phyloP scores from a whole-genome alignment of 2,888 invertebrate species.

The Hirtodrosophila cameraria region DNA sequence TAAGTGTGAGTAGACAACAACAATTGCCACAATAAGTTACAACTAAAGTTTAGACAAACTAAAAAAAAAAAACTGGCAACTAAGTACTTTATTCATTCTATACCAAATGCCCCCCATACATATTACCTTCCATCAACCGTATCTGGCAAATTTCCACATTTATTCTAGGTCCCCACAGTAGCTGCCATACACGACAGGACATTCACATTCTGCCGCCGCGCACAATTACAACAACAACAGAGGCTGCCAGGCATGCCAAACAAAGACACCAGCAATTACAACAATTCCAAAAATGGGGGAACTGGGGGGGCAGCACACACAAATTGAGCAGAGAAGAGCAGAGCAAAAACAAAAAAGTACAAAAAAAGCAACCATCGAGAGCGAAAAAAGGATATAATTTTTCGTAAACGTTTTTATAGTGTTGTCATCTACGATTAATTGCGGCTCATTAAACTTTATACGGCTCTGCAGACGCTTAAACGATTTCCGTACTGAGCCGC shows the following conservation, averaged over 20 bases:
- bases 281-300: conserved; percentile 17
- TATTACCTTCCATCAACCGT: no score
- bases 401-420: conserved; percentile 80
- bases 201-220: conserved; percentile 17
- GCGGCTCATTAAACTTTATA: conserved; percentile 84
- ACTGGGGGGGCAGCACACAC: conserved; percentile 12
- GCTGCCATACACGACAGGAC: conserved; percentile 2
- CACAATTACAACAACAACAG: conserved; percentile 30
- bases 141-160: not conserved
- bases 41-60: not conserved
- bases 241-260: conserved; percentile 25
- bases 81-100: not conserved
- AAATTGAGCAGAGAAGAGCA: conserved; percentile 15
- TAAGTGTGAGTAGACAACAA: not conserved
- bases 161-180: not conserved
- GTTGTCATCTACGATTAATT: conserved; percentile 84
- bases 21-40: not conserved
- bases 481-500: conserved; percentile 49
- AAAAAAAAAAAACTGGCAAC: not conserved
- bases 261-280: conserved; percentile 61
- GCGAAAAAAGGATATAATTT: conserved; percentile 60
- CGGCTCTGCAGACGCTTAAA: conserved; percentile 66
- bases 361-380: conserved; percentile 3
- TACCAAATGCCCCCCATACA: not conserved
- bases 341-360: conserved; percentile 1